Evolutionary conservation across 2,797 vertebrate species (phyloP), one percentile per base, ranked within the genome.

Genomic region (Tapirus indicus): DNA sequence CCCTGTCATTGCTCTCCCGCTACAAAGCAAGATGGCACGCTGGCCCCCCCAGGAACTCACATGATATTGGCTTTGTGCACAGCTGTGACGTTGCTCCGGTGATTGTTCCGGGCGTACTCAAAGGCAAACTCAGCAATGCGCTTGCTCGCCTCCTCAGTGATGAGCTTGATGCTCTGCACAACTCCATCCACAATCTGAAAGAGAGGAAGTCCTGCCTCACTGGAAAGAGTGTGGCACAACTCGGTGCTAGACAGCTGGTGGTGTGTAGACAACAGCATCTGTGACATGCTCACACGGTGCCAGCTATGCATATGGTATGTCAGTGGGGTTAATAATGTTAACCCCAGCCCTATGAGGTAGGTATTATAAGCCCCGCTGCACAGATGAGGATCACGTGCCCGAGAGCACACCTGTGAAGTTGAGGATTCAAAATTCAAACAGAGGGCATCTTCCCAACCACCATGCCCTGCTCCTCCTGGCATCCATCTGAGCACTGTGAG

Each of bases 61-160:
- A 99, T 99, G 94, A 99, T 99, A 95, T 99, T 99, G 93, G 99
- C 99, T 98, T 99, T 99, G 98, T 99, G 99, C 97, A 99, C 99
- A 3, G 99, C 99, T 0, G 99, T 99, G 87, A 99, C 99, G 0
- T 99, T 99, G 98, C 99, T 98, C 96, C 99, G 99, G 92, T 99
- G 99, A 92, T 99, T 99, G 98, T 99, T 99, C 94, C 99, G 99
- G 83, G 99, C 99, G 25, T 99, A 99, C 96, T 99, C 99, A 92
- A 99, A 99, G 44, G 99, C 99, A 91, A 99, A 99, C 79, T 99
- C 99, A 0, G 99, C 99, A 1, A 99, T 99, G 92, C 99, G 99
- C 84, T 98, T 98, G 98, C 99, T 99, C 5, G 99, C 99, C 2
- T 98, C 98, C 97, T 99, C 99, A 0, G 99, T 99, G 97, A 99